Base-by-base conservation (phyloP, 2,888 invertebrate species). In the Coecobrya sp. region DNA sequence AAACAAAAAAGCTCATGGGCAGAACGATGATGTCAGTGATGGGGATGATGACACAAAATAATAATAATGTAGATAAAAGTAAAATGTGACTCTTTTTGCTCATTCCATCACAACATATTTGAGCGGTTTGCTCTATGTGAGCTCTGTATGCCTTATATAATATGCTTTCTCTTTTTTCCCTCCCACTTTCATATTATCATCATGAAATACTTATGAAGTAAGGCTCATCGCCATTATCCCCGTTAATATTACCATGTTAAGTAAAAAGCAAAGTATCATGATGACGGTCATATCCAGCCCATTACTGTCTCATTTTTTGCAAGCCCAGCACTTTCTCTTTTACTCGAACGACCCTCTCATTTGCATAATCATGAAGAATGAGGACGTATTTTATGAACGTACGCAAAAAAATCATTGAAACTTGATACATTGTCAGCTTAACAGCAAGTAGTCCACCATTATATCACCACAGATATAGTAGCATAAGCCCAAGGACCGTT, bases 351-450 rank as follows among this genome's bases (percentile, higher is more conserved):
- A 79, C 82, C 82, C 82, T 22, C 59, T 81, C 86, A 91, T 91
- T 91, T 91, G 42, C 91, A 91, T 91, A 91, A 91, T 91, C 91
- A 91, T 91, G 86, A 91, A 81, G 70, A 91, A 91, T 91, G 91
- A 62, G 62, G 86, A 86, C 91, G 59, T 82, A 86, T 91, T 91
- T 91, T 91, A 91, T 91, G 86, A 30, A 79, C 27, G 79, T 81
- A 52, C 19, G 19, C 7, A 55, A 19, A 86, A 85, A 86, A 91
- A 91, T 91, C 91, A 86, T 91, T 86, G 81, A 91, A 91, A 91
- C 52, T 79, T 86, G 90, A 86, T 85, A 90, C 90, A 90, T 90
- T 90, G 85, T 86, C 86, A 59, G 73, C 4, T 11, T 25, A 27
- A 68, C 65, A 68, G 65, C 65, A 73, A 19, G 42, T 5, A 73